These are phyloP conservation scores for Calidris pugnax DNA, from an alignment of 2,113 vertebrate genomes.

Conservation along the genomic window DNA sequence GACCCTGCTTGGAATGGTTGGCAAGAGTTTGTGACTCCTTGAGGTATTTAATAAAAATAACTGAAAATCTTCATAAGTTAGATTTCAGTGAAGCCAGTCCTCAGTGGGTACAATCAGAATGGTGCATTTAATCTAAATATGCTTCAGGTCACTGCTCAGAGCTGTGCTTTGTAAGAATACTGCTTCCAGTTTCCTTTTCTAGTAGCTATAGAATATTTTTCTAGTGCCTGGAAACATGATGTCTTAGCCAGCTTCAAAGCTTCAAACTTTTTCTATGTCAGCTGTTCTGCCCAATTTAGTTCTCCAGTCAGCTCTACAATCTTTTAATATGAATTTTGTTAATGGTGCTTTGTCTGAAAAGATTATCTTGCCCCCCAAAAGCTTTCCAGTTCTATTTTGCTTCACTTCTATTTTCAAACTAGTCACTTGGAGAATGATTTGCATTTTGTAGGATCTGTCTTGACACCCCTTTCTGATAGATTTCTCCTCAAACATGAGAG, in stretches of 20 bases:
- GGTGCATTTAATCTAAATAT: background rate
- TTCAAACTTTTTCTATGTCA: background rate
- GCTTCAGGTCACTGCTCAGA: background rate
- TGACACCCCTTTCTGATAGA: conserved; percentile 43
- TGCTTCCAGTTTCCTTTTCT: background rate
- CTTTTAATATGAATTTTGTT: background rate
- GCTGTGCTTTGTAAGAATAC: background rate
- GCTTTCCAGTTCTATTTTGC: conserved; percentile 5
- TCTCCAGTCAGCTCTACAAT: background rate
- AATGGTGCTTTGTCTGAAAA: background rate
- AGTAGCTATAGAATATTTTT: background rate
- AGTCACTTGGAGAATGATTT: conserved; percentile 31
- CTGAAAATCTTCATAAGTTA: background rate
- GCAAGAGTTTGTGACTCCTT: background rate
- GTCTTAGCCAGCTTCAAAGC: background rate
- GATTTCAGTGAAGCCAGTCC: background rate
- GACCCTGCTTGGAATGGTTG: background rate
- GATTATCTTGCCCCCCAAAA: background rate
- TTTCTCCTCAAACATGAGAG: conserved; percentile 2
- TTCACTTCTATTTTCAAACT: background rate
- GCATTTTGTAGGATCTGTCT: conserved; percentile 17
- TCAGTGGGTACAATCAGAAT: background rate
- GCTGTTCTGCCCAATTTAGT: background rate
- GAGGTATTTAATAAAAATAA: background rate
- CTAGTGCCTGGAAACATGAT: background rate